Base-by-base conservation (phyloP, 2,113 vertebrate species). In the Prietella phreatophila region DNA sequence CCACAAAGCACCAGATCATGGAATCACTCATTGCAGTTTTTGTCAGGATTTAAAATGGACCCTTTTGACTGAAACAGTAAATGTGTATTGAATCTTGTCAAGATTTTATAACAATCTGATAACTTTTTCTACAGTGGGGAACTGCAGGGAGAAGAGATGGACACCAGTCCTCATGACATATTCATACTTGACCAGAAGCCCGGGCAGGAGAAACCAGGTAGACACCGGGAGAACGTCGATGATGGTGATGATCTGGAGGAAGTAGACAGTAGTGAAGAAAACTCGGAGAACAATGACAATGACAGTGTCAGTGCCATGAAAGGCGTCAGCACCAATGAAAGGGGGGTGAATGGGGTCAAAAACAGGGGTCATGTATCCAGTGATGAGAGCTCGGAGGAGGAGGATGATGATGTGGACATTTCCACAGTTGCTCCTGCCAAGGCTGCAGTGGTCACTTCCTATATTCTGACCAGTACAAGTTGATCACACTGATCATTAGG, bases 91-190 rank as follows among this genome's bases (percentile, higher is more conserved):
- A 6, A 33, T 14, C 56, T 60, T 82, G 56, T 1, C 30, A 82
- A 60, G 80, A 81, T 58, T 56, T 56, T 19, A 3, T 81, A 58
- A 80, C 20, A 33, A 82, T 39, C 10, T 89, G 19, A 76, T 53
- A 79, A 0, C 73, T 25, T 88, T 83, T 82, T 89, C 1, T 90
- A 10, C 85, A 96, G 95, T 82, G 80, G 87, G 89, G 91, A 67
- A 67, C 19, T 80, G 11, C 92, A 92, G 13, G 93, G 91, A 79
- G 93, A 95, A 33, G 94, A 94, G n/a, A 96, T 96, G 96, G 95
- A 96, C 63, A 93, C 90, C 0, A 56, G 90, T 47, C 90, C 92
- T 4, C 81, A 84, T 15, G 90, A 89, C 11, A 78, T 92, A 47
- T 94, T 93, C 7, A 53, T 69, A 2, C 85, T 93, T 0, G 92